Conservation (phyloP, 2,888 invertebrate genomes). For the Agrochola circellaris region DNA sequence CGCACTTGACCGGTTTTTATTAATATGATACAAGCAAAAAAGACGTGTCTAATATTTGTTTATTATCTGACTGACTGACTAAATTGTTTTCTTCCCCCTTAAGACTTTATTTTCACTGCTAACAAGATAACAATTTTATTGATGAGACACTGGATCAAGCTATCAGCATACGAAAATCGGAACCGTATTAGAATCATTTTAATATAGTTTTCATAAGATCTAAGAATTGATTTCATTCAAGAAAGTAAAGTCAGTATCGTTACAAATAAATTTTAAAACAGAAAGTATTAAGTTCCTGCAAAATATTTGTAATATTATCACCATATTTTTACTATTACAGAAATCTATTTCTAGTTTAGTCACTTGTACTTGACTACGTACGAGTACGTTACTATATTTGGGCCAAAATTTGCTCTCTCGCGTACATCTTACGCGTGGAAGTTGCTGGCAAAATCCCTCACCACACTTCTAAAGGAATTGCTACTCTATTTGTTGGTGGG, state of each 20-base stretch:
- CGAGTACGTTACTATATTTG: conserved; percentile 81
- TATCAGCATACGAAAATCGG: neutral
- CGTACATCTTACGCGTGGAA: conserved; percentile 84
- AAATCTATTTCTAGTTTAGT: conserved; percentile 44
- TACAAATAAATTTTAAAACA: neutral
- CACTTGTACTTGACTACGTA: conserved; percentile 60
- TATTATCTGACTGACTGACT: too few relatives aligned
- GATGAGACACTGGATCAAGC: neutral
- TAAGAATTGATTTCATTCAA: neutral
- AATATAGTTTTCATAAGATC: neutral
- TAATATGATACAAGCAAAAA: too few relatives aligned
- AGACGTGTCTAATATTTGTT: too few relatives aligned
- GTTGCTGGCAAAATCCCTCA: conserved; percentile 71
- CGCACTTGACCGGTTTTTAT: too few relatives aligned
- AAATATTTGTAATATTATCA: conserved; percentile 16
- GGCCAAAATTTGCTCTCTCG: conserved; percentile 83
- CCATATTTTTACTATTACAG: conserved; percentile 13
- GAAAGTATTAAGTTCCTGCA: neutral
- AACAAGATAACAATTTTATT: neutral
- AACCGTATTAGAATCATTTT: neutral
- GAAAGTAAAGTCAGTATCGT: neutral
- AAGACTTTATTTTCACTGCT: too few relatives aligned
- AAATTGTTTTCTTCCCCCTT: too few relatives aligned
- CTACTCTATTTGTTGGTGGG: conserved; percentile 19
- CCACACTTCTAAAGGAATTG: conserved; percentile 35